Base-by-base conservation (phyloP, 2,888 invertebrate genomes). In the Biston stratarius region DNA sequence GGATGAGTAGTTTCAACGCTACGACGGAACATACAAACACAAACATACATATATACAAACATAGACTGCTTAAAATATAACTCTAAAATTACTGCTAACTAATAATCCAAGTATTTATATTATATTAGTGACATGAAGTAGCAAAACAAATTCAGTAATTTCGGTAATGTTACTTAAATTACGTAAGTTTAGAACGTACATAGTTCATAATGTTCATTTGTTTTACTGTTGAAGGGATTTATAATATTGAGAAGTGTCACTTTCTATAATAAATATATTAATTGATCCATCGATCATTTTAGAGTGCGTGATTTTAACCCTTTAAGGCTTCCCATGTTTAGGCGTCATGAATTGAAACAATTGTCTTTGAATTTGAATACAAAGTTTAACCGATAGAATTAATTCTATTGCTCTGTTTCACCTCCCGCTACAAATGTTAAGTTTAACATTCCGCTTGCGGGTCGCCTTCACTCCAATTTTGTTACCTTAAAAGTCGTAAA, bases 301-400 rank as follows among this genome's bases (percentile, higher is more conserved):
- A 76, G 76, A 80, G 81, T 80, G 86, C 83, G 83, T 79, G 77
- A 79, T 78, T 78, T 80, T 81, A 88, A 86, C 87, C 87, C 85
- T 86, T 86, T 82, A 83, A 82, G 84, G 85, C 77, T 86, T 87
- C 85, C 86, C 85, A 87, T 86, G 85, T 89, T 89, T 86, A 78
- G 78, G 77, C 72, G 83, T 84, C 82, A 83, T 82, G 84, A 88
- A 88, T 84, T 79, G 86, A 84, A 87, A 89, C 90, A 89, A 90
- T 88, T 85, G 88, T 85, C 86, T 89, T 88, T 83, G 83, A 82
- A 82, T 83, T 81, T 85, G 87, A 88, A 90, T 88, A 87, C 85
- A 87, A 90, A 91, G 87, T 90, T 88, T 81, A 81, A 82, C 76
- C 89, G 86, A 92, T 92, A 90, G 91, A 92, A 92, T 93, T 93